Conservation (phyloP, 1,140 invertebrate genomes). For the Trichomalopsis sarcophagae region DNA sequence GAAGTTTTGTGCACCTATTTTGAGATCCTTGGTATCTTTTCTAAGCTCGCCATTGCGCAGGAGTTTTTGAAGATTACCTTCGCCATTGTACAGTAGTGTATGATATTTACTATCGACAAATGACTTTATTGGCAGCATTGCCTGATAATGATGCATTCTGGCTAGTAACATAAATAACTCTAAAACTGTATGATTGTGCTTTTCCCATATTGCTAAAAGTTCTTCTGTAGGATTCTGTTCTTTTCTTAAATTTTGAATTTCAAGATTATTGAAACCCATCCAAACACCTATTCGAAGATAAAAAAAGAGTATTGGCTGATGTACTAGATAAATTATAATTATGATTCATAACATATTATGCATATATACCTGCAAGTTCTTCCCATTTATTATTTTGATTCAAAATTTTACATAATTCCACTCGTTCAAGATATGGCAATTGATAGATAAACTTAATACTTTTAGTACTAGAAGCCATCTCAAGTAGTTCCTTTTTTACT, state of each 20-base stretch:
- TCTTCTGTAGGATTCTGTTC: constrained; percentile 84
- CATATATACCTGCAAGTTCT: constrained; percentile 78
- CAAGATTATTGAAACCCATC: constrained; percentile 57
- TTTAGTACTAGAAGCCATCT: neutral
- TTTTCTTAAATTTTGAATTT: constrained; percentile 75
- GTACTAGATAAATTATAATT: neutral
- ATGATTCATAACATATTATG: neutral
- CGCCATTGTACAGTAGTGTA: constrained; percentile 73
- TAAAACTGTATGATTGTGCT: constrained; percentile 85
- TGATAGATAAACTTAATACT: constrained; percentile 78
- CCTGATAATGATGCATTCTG: constrained; percentile 83
- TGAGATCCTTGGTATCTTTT: constrained; percentile 64
- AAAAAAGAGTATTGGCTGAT: neutral
- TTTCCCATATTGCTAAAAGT: constrained; percentile 85
- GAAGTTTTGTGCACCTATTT: constrained; percentile 66
- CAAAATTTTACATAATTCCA: constrained; percentile 83
- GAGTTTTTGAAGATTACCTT: constrained; percentile 66
- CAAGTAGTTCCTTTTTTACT: too few species aligned
- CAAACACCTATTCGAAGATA: constrained; percentile 49
- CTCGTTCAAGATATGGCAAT: constrained; percentile 81
- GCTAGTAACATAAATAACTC: constrained; percentile 85
- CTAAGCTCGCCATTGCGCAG: constrained; percentile 29
- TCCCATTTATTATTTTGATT: constrained; percentile 88
- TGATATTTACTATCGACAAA: constrained; percentile 80
- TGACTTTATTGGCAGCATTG: constrained; percentile 80